Conservation (phyloP, 1,140 invertebrate genomes). For the Drosophila aff. region DNA sequence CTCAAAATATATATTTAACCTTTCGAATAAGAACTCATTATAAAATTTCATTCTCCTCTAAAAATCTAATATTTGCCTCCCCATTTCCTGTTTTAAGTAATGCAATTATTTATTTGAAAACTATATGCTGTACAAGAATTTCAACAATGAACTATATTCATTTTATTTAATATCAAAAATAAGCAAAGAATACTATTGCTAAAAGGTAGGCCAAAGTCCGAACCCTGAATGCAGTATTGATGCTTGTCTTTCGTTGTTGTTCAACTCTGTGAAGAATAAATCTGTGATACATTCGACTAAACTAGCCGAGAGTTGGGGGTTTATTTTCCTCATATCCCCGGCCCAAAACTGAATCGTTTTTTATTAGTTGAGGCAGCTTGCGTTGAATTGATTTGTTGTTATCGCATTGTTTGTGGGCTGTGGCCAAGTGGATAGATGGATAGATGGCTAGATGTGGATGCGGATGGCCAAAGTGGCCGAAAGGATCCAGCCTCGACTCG, state of each 20-base stretch:
- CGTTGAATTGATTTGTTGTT: constrained; percentile 83
- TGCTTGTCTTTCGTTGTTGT: constrained; percentile 21
- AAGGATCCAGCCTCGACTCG: constrained; percentile 22
- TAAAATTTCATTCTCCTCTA: not conserved
- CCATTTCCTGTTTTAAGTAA: not conserved
- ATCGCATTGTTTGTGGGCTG: constrained; percentile 73
- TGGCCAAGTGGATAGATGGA: constrained; percentile 62
- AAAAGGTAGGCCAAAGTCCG: constrained; percentile 4
- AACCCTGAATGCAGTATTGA: not conserved
- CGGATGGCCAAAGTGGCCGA: constrained; percentile 26
- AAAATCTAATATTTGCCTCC: not conserved
- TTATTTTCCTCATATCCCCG: constrained; percentile 9
- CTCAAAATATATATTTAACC: too few species aligned
- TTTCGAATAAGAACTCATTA: not conserved
- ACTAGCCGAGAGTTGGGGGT: constrained; percentile 46
- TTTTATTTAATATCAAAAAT: not conserved
- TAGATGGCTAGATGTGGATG: constrained; percentile 18
- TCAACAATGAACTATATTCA: not conserved
- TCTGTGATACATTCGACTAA: constrained; percentile 34
- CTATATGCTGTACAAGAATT: not conserved
- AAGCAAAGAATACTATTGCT: not conserved
- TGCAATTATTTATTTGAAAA: not conserved
- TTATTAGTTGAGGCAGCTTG: constrained; percentile 83
- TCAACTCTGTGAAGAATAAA: constrained; percentile 15
- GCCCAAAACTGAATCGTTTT: constrained; percentile 63